phyloP scores from a whole-genome alignment of 2,888 invertebrate genomes.

The Sericinus montela region DNA sequence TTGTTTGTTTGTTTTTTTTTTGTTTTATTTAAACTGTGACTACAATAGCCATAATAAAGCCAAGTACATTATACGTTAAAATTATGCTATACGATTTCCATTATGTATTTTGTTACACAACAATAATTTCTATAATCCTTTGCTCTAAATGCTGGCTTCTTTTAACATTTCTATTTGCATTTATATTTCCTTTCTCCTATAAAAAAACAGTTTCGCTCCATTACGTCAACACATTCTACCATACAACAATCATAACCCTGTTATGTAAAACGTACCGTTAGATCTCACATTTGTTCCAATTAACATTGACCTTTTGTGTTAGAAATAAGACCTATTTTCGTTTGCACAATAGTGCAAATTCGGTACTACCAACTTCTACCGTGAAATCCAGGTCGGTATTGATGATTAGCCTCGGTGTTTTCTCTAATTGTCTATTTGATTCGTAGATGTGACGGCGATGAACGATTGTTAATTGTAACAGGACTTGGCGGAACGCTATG shows the following conservation, averaged over 20 bases:
- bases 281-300: background rate
- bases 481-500: background rate
- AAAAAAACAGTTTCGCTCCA: constrained; percentile 5
- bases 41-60: too few species aligned
- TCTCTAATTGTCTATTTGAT: constrained; percentile 18
- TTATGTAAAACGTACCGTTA: constrained; percentile 17
- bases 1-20: too few species aligned
- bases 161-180: background rate
- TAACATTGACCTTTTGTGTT: background rate
- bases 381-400: constrained; percentile 17
- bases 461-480: constrained; percentile 12
- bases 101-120: background rate
- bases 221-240: constrained; percentile 1
- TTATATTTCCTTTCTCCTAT: constrained; percentile 2
- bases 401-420: constrained; percentile 13
- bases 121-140: background rate
- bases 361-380: constrained; percentile 7
- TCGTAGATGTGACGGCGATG: constrained; percentile 3
- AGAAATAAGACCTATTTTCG: background rate
- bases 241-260: constrained; percentile 9
- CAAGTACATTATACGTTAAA: too few species aligned
- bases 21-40: too few species aligned
- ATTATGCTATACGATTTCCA: too few species aligned
- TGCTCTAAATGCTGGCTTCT: background rate
- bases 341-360: background rate